Percentiles rank a stretch among this genome's conserved stretches.
Conservation (phyloP, 2,797 vertebrate species). For the Megaceryle alcyon region DNA sequence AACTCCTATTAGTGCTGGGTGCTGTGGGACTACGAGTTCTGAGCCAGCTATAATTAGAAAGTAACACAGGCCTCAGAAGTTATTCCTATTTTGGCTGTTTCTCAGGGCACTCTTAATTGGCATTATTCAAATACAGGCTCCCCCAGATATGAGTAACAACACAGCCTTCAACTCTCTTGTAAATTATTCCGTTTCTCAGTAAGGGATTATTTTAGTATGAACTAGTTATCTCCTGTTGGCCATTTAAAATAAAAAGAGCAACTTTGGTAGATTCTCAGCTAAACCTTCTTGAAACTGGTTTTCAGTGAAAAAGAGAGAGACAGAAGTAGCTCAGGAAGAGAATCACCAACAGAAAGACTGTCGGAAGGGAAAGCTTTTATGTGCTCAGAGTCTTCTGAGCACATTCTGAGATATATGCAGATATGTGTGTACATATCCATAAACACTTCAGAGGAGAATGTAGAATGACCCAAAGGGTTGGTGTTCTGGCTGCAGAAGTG, state of each 20-base stretch:
- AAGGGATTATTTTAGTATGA: not conserved
- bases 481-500: not conserved
- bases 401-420: not conserved
- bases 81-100: not conserved
- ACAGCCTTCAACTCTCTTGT: not conserved
- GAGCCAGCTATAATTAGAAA: constrained; percentile 14
- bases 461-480: not conserved
- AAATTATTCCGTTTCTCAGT: constrained; percentile 1
- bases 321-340: not conserved
- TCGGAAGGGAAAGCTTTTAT: not conserved
- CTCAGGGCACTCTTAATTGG: constrained; percentile 41
- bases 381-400: not conserved
- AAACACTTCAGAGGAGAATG: not conserved
- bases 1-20: not conserved
- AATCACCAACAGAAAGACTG: not conserved
- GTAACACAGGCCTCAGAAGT: constrained; percentile 1
- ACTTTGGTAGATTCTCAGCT: not conserved
- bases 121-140: constrained; percentile 35
- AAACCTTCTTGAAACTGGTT: not conserved
- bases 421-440: not conserved
- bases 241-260: not conserved
- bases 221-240: not conserved
- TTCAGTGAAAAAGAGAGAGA: not conserved
- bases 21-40: not conserved
- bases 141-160: not conserved